Evolutionary conservation across 1,140 invertebrate genomes (phyloP), one percentile per base, ranked within the genome.

Genomic region (Copidosoma floridanum): DNA sequence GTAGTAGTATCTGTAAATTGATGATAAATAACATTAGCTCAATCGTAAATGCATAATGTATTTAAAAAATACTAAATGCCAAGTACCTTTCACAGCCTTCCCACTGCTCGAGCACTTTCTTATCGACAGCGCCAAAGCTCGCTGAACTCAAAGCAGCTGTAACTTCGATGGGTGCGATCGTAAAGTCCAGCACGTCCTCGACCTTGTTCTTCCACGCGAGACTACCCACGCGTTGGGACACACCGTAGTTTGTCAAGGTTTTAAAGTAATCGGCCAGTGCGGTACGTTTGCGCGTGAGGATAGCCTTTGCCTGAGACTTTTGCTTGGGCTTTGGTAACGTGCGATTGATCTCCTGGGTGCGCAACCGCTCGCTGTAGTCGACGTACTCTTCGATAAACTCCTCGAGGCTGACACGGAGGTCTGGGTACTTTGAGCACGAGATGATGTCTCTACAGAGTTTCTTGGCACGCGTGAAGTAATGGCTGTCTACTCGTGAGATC

Each of bases 261-360:
- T 91, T 92, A 70, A 95, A 97, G 21, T 96, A 81, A 80, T 95
- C 91, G 0, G 89, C 84, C 0, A 97, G 72, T 5, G 87, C 87
- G 76, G 91, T 88, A 27, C 90, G 86, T 74, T 96, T 96, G 65
- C 91, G 88, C 64, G 92, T 87, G 1, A 95, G 82, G 35, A 95
- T 89, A 72, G 83, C 87, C 69, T 91, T 92, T 0, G 91, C 90
- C 74, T 90, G 86, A 3, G 88, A 85, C 67, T 86, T 89, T 75
- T 93, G 92, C 72, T 88, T 94, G 66, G 76, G 85, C 82, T 87
- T 92, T 69, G 81, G 84, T 75, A 79, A 68, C 65, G 74, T 83
- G 57, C 76, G 71, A 65, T 89, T 84, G 2, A 89, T 78, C 64
- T 91, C 86, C 27, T 89, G 75, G 14, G 82, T 80, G 40, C 86